A percentile compares a stretch with the other conserved stretches of the same genome.
These are phyloP conservation scores for Jaculus jaculus DNA, from an alignment of 2,113 vertebrate species.

Conservation along the genomic window DNA sequence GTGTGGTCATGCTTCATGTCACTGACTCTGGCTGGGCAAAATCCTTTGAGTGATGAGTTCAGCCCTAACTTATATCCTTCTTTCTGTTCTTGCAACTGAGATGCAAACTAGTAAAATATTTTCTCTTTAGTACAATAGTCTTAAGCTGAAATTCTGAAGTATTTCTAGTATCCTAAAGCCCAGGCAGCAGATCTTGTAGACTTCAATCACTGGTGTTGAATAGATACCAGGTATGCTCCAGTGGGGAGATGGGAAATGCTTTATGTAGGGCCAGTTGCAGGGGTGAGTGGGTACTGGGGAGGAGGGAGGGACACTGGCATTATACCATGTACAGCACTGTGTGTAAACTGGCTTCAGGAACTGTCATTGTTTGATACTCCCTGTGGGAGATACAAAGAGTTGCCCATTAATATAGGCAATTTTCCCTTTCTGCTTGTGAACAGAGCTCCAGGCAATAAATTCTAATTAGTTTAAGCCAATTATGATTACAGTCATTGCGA, in stretches of 20 bases:
- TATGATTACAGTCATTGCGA: background rate
- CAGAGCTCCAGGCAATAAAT: background rate
- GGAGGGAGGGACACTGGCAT: too few relatives aligned
- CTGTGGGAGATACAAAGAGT: background rate
- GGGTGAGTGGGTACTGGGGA: background rate
- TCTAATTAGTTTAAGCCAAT: background rate
- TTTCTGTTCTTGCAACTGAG: background rate
- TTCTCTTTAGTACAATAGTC: background rate
- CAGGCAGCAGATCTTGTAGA: background rate
- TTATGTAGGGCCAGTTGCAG: fast-evolving
- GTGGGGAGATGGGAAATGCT: too few relatives aligned
- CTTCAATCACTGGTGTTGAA: background rate
- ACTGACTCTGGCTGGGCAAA: background rate
- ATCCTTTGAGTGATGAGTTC: background rate
- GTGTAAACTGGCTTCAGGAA: background rate
- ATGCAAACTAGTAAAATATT: background rate
- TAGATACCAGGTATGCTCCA: background rate
- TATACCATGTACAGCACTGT: too few relatives aligned
- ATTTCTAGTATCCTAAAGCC: background rate
- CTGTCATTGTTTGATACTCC: background rate
- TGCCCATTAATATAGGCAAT: background rate
- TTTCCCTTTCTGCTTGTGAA: conserved; percentile 33
- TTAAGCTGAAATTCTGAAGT: background rate
- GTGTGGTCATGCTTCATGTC: background rate
- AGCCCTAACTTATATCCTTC: background rate